These are phyloP conservation scores for Menidia beryllina DNA, from an alignment of 2,113 vertebrate species.

Conservation along the genomic window DNA sequence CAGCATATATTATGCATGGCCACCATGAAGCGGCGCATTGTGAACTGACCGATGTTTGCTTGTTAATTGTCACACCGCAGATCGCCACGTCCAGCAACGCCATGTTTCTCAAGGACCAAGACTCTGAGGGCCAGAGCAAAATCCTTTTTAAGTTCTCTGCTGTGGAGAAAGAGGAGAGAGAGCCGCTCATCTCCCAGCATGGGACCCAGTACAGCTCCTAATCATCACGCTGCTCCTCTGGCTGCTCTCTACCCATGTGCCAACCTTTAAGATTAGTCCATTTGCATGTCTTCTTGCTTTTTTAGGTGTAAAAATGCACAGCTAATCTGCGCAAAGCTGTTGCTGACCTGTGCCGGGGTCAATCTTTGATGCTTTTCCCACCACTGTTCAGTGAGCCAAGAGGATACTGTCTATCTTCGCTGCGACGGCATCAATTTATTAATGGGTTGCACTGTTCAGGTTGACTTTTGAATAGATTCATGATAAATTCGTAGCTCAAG, in stretches of 20 bases:
- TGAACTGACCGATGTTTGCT: neutral
- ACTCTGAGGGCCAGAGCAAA: slow-evolving; percentile 17
- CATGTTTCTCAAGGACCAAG: slow-evolving; percentile 58
- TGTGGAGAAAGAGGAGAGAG: slow-evolving; percentile 50
- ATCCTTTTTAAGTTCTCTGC: slow-evolving; percentile 38
- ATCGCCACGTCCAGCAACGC: slow-evolving; percentile 54
- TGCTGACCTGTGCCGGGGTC: neutral
- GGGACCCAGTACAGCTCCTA: slow-evolving; percentile 35
- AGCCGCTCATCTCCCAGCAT: slow-evolving; percentile 50
- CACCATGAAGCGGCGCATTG: neutral
- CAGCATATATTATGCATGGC: too few relatives aligned
- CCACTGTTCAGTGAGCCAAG: neutral
- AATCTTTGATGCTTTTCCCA: neutral
- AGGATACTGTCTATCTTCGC: slow-evolving; percentile 8
- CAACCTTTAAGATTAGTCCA: neutral
- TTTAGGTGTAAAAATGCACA: neutral
- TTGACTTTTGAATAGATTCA: slow-evolving; percentile 55
- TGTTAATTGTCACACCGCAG: slow-evolving; percentile 42
- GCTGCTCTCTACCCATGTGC: neutral
- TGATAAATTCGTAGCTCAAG: slow-evolving; percentile 53
- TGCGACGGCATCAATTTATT: slow-evolving; percentile 17
- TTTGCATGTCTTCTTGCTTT: neutral
- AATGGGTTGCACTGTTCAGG: slow-evolving; percentile 24
- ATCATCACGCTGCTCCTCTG: neutral
- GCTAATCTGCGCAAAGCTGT: neutral